A percentile compares a stretch with the other conserved stretches of the same genome.
Evolutionary conservation across 2,113 vertebrate genomes (phyloP).

Genomic region (Greenwoodochromis staneri): DNA sequence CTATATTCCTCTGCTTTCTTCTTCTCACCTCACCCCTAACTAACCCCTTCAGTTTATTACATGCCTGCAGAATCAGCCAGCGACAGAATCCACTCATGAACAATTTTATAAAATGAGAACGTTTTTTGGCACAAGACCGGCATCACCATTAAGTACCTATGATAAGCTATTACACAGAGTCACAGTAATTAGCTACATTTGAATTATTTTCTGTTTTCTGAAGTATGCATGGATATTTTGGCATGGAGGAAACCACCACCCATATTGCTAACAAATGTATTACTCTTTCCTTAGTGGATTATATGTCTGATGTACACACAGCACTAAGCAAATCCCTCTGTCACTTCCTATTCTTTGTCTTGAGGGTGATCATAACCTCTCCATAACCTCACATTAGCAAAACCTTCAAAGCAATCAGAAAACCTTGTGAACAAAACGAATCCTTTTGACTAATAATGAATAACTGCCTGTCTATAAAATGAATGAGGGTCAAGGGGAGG

Average conservation of each 20-base stretch:
- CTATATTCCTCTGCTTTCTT: neutral
- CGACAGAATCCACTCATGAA: neutral
- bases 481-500: neutral
- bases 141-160: rapidly evolving
- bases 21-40: neutral
- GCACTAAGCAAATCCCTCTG: neutral
- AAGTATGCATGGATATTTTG: neutral
- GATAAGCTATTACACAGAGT: neutral
- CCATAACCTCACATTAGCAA: neutral
- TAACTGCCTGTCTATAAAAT: neutral
- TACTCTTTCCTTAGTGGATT: neutral
- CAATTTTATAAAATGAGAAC: neutral
- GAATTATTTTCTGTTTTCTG: neutral
- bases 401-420: neutral
- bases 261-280: neutral
- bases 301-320: neutral
- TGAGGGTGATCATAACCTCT: neutral
- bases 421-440: neutral
- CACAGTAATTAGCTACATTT: neutral
- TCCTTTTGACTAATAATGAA: neutral
- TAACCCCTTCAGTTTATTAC: neutral
- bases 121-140: neutral
- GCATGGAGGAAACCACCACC: neutral
- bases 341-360: neutral
- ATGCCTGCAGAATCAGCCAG: neutral